Evolutionary conservation across 1,140 invertebrate genomes (phyloP), one percentile per base, ranked within the genome.

Genomic region (Apis florea): DNA sequence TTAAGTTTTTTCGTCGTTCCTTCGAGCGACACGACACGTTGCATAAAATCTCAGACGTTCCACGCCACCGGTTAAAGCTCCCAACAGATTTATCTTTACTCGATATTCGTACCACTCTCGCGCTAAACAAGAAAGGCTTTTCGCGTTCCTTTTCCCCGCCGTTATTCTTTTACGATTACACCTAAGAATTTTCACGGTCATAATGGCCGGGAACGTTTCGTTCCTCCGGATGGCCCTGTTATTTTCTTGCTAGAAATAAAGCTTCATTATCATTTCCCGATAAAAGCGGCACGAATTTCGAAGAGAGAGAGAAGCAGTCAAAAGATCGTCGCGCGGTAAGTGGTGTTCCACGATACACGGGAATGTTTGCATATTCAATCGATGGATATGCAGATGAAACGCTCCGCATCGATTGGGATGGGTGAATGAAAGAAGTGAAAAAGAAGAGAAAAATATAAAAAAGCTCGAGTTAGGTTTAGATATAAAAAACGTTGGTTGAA

Each of bases 321-420:
- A 58, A 73, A 59, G 53, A 19, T 47, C 24, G 26, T 40, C 17
- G 59, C 17, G 15, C 11, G 6, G 24, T 80, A 67, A 80, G 70
- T 66, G 61, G 49, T 56, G 8, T n/a, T 58, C 4, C 70, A 1
- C n/a, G 59, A 74, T 58, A 80, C 70, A 68, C 54, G 64, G 59
- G n/a, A 67, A 40, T 64, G 56, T 82, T 61, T 82, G 56, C 79
- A 76, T 69, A 76, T 76, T 75, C 73, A 54, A 82, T 82, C 72
- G 63, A 73, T 73, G 78, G 31, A 53, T 69, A 76, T 82, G 79
- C 64, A 82, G 13, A 76, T 76, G 73, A 53, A 61, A 59, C 56
- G 47, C 15, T 1, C 53, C 21, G 11, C 47, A 72, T 8, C 26
- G 66, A 49, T 53, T 53, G 47, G 10, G 17, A 61, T 63, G 3